Evolutionary conservation across 2,888 invertebrate species (phyloP).

Genomic region (Lepidocyrtoides sp.): DNA sequence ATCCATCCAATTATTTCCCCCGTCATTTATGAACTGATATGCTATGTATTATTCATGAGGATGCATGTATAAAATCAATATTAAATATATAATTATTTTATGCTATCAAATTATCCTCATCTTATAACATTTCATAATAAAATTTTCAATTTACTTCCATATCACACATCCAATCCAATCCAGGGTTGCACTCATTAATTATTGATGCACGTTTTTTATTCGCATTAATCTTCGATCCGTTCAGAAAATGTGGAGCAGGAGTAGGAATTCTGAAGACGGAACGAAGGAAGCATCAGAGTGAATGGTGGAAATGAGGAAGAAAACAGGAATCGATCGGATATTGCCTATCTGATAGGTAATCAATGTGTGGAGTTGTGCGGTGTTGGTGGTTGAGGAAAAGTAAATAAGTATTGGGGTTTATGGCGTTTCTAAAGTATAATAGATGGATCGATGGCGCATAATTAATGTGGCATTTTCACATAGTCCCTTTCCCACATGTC

Average conservation of each 20-base stretch:
- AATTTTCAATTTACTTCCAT: neutral
- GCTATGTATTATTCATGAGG: neutral
- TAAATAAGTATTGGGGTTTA: neutral
- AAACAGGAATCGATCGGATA: slow-evolving; percentile 9
- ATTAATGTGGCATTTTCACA: slow-evolving; percentile 34
- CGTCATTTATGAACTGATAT: neutral
- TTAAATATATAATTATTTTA: too few relatives aligned
- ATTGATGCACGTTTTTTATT: neutral
- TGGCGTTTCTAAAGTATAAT: neutral
- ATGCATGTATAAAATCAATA: too few relatives aligned
- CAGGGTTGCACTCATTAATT: neutral
- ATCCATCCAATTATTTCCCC: too few relatives aligned
- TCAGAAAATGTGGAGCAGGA: neutral
- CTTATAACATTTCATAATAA: too few relatives aligned
- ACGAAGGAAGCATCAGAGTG: neutral
- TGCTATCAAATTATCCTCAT: too few relatives aligned
- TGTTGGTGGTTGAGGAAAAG: neutral
- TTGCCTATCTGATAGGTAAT: slow-evolving; percentile 36
- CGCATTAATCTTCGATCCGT: slow-evolving; percentile 22
- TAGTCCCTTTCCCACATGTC: neutral
- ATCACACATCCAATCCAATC: neutral
- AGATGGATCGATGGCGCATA: slow-evolving; percentile 16
- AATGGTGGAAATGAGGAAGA: neutral
- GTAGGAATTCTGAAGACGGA: neutral
- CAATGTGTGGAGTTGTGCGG: neutral